Conservation (phyloP, 2,113 vertebrate species). For the Barnardius zonarius region DNA sequence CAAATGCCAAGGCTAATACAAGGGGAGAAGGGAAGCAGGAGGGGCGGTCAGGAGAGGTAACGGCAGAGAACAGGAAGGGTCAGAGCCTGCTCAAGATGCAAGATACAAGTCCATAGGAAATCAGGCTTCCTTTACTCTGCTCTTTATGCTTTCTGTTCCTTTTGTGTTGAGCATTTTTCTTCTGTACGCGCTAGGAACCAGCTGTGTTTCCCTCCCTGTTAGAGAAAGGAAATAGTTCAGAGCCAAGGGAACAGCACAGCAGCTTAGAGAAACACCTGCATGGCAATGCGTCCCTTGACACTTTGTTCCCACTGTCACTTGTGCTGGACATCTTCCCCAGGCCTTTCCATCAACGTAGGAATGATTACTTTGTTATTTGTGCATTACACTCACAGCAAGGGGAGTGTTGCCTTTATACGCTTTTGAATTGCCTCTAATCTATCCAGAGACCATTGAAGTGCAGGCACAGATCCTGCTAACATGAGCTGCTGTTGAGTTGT, state of each 20-base stretch:
- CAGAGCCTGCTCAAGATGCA: constrained; percentile 5
- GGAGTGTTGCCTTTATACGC: neutral
- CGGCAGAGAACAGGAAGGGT: constrained; percentile 22
- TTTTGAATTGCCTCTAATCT: neutral
- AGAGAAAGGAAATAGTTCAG: constrained; percentile 42
- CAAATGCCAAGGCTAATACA: constrained; percentile 21
- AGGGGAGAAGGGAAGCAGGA: constrained; percentile 6
- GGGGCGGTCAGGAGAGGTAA: neutral
- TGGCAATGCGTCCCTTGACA: neutral
- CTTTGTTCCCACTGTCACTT: neutral
- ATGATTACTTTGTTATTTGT: neutral
- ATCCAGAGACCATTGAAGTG: neutral
- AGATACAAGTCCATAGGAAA: constrained; percentile 47
- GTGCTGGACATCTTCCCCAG: neutral
- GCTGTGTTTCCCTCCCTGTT: constrained; percentile 35
- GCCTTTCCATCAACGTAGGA: neutral
- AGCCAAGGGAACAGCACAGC: constrained; percentile 29
- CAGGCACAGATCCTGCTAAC: neutral
- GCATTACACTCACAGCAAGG: neutral
- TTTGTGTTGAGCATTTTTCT: constrained; percentile 42
- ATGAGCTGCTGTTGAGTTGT: neutral
- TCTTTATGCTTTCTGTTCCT: constrained; percentile 22
- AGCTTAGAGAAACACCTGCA: constrained; percentile 44
- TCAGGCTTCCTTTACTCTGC: constrained; percentile 37
- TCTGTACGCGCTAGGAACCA: constrained; percentile 29